A percentile compares a stretch with the other conserved stretches of the same genome.
These are phyloP conservation scores for Phalacrocorax carbo DNA, from an alignment of 2,113 vertebrate genomes.

Conservation along the genomic window DNA sequence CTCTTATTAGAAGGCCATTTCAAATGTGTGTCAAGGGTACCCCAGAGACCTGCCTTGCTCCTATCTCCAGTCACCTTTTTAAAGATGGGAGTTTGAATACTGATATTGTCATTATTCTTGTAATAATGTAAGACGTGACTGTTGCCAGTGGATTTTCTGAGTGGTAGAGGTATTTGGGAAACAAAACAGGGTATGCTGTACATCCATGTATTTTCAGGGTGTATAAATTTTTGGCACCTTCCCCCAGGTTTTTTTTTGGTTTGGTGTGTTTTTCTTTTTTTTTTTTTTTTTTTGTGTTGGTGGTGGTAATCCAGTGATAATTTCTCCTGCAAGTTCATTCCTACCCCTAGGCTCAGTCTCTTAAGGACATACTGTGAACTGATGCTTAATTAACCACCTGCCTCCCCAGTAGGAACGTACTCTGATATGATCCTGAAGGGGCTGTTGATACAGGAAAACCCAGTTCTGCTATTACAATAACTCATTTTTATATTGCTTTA, in stretches of 20 bases:
- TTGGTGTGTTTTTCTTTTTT: no score
- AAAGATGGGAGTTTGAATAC: background rate
- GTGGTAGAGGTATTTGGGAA: background rate
- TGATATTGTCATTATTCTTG: background rate
- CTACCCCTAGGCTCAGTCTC: constrained; percentile 27
- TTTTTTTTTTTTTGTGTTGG: background rate
- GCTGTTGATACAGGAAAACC: background rate
- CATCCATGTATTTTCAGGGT: background rate
- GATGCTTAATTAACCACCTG: constrained; percentile 63
- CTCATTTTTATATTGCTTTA: background rate
- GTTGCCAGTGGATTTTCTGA: background rate
- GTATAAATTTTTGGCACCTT: background rate
- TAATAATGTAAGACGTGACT: rapidly evolving
- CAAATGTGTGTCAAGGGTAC: background rate
- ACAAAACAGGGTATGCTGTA: background rate
- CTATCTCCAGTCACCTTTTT: background rate
- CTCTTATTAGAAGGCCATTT: background rate
- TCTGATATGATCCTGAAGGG: background rate
- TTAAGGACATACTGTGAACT: constrained; percentile 39
- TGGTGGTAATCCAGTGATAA: background rate
- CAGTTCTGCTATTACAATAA: background rate
- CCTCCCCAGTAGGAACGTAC: background rate
- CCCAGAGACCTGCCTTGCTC: background rate
- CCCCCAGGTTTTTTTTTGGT: background rate
- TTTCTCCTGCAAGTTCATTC: constrained; percentile 21